Base-by-base conservation (phyloP, 2,113 vertebrate genomes). In the Ammodytes dubius region DNA sequence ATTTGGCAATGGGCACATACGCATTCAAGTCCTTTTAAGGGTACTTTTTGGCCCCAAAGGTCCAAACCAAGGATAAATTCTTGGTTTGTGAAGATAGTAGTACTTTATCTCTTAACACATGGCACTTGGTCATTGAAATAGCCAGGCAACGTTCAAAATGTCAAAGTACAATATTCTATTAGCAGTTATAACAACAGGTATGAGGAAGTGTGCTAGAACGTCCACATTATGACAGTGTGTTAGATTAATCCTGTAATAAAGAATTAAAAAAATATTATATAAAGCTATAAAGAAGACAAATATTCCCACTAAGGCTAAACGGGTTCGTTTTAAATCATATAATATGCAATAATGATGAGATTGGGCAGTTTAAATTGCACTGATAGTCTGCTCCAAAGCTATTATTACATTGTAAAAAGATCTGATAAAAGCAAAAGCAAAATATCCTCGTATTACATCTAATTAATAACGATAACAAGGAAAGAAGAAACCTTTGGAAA, bases 151-250 rank as follows among this genome's bases (percentile, higher is more conserved):
- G 52, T 81, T 63, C 10, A 39, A 74, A 68, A 76, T 58, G 56
- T 42, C 71, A 50, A 39, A 42, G 53, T 74, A 74, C 9, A 71
- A 67, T 60, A 67, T 52, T 61, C 8, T 56, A 66, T 77, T 56
- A 70, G 42, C 19, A 39, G 52, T 69, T 64, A 54, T 19, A 60
- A n/a, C n/a, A 46, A 40, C 56, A 69, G 54, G 6, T 43, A 57
- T 0, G 17, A 74, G 11, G 39, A 72, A 53, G 49, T 7, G 35
- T 12, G 4, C 7, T 17, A 9, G 3, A 37, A 17, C 3, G 7
- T 58, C n/a, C n/a, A 40, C 43, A 66, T 61, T 50, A 63, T 61
- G 45, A 52, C 5, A 52, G 15, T 40, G 2, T 57, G 65, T 58
- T 57, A 42, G 4, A 66, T 57, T 37, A 10, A 37, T 53, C 6